These are phyloP conservation scores for Ectobius pallidus DNA, from an alignment of 2,888 invertebrate species.

Conservation along the genomic window DNA sequence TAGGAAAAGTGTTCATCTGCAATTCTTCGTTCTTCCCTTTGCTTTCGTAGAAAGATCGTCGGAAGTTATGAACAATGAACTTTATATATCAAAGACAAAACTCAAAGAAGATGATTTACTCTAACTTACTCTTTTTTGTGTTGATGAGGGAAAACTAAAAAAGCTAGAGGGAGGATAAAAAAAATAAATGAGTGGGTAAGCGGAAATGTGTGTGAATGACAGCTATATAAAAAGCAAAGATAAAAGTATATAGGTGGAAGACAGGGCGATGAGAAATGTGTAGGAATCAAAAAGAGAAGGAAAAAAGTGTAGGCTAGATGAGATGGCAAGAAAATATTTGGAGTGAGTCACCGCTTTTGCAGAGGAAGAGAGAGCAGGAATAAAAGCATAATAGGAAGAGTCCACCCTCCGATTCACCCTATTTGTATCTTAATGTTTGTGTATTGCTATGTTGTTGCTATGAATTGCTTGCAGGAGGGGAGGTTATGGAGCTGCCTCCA, in stretches of 20 bases:
- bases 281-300: background rate
- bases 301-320: background rate
- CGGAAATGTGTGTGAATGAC: conserved; percentile 10
- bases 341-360: background rate
- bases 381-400: background rate
- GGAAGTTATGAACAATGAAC: background rate
- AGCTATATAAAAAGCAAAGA: background rate
- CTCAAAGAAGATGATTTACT: background rate
- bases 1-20: too few species aligned
- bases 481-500: background rate
- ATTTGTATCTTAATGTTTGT: background rate
- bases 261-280: conserved; percentile 1
- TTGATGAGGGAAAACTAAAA: conserved; percentile 3
- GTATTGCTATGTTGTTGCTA: too few species aligned
- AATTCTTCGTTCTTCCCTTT: too few species aligned
- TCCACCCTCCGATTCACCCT: background rate
- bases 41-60: too few species aligned
- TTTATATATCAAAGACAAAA: background rate
- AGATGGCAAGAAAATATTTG: background rate
- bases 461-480: background rate
- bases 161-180: background rate
- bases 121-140: background rate
- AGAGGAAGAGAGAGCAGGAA: background rate
- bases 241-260: background rate
- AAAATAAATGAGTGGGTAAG: conserved; percentile 1